phyloP scores from a whole-genome alignment of 2,888 invertebrate species.

The Tuta absoluta region DNA sequence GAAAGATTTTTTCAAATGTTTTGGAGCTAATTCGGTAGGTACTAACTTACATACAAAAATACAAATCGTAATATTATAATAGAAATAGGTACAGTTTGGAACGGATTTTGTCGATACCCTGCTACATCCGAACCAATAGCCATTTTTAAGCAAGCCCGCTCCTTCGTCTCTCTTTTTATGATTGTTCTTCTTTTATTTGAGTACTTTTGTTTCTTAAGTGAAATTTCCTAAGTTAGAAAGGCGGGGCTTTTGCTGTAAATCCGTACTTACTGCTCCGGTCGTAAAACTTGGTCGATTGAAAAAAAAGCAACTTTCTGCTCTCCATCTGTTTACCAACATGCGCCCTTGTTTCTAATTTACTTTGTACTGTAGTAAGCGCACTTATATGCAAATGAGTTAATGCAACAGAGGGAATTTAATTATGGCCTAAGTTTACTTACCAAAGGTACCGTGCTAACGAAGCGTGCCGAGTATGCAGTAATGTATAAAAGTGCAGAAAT shows the following conservation, averaged over 20 bases:
- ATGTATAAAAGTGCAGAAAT: constrained; percentile 54
- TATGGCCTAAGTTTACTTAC: constrained; percentile 40
- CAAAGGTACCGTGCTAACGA: constrained; percentile 26
- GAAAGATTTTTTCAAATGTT: no score
- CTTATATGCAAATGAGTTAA: constrained; percentile 39
- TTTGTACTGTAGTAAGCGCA: constrained; percentile 12
- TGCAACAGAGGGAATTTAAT: constrained; percentile 39
- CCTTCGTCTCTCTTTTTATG: constrained; percentile 74
- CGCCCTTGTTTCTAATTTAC: constrained; percentile 33
- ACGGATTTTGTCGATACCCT: constrained; percentile 29
- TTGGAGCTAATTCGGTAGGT: no score
- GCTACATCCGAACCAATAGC: constrained; percentile 37
- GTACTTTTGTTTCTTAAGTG: constrained; percentile 80
- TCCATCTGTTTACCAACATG: constrained; percentile 39
- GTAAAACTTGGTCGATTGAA: constrained; percentile 75
- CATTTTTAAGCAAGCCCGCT: constrained; percentile 61
- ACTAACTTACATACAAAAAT: no score
- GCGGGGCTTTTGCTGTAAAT: constrained; percentile 71
- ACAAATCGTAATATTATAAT: no score
- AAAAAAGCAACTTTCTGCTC: constrained; percentile 52
- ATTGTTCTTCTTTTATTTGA: constrained; percentile 80
- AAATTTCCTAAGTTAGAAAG: constrained; percentile 76
- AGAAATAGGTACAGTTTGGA: constrained; percentile 26
- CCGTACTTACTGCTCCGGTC: constrained; percentile 73
- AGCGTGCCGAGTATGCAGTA: constrained; percentile 25